These are phyloP conservation scores for Drosophila suboccidentalis DNA, from an alignment of 2,888 invertebrate species.

Conservation along the genomic window DNA sequence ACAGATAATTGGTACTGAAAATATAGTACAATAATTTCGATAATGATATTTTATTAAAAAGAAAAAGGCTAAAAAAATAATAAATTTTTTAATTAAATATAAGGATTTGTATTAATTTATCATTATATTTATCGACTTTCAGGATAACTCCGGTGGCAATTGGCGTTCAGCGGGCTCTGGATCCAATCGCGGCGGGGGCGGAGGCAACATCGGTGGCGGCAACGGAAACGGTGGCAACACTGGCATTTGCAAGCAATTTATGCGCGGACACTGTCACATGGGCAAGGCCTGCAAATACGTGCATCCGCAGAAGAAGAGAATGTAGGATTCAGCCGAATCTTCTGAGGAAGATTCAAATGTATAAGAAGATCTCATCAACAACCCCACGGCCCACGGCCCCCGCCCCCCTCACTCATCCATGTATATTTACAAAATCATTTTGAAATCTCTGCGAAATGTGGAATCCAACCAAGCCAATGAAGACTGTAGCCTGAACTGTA, in stretches of 20 bases:
- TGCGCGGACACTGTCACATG: slow-evolving; percentile 93
- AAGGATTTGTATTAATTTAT: too few relatives aligned
- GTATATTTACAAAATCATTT: slow-evolving; percentile 10
- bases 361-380: slow-evolving; percentile 69
- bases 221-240: slow-evolving; percentile 66
- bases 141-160: slow-evolving; percentile 84
- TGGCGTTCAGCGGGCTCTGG: slow-evolving; percentile 87
- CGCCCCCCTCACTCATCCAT: neutral
- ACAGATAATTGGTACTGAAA: too few relatives aligned
- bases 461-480: slow-evolving; percentile 45
- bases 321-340: slow-evolving; percentile 80
- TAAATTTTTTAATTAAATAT: too few relatives aligned
- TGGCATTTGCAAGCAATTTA: slow-evolving; percentile 91
- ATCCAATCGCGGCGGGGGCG: slow-evolving; percentile 78
- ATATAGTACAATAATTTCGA: too few relatives aligned
- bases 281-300: slow-evolving; percentile 93
- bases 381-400: slow-evolving; percentile 5
- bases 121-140: slow-evolving; percentile 60
- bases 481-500: slow-evolving; percentile 63
- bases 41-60: too few relatives aligned
- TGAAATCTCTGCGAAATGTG: slow-evolving; percentile 52
- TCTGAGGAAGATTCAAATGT: slow-evolving; percentile 71
- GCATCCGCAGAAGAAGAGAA: slow-evolving; percentile 88
- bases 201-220: slow-evolving; percentile 68
- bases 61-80: too few relatives aligned